A percentile compares a stretch with the other conserved stretches of the same genome.
These are phyloP conservation scores for Hydrotaea diabolus DNA, from an alignment of 2,888 invertebrate species.

Conservation along the genomic window DNA sequence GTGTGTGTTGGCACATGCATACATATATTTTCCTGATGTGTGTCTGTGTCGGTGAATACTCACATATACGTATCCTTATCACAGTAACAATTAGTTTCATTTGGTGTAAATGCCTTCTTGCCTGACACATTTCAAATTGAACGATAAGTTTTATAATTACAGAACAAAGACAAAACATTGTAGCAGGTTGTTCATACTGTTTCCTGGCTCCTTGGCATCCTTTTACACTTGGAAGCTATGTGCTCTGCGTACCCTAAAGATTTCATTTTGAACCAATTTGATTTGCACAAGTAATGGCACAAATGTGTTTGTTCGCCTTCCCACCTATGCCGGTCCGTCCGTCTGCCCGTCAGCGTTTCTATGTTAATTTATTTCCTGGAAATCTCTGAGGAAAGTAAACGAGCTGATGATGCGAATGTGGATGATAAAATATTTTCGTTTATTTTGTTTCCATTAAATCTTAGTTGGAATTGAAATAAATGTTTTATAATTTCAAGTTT, in stretches of 20 bases:
- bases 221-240: too few species aligned
- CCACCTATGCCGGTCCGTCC: neutral
- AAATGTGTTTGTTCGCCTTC: neutral
- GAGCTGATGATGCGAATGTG: neutral
- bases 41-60: too few species aligned
- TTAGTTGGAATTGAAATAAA: conserved; percentile 1
- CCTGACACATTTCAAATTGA: conserved; percentile 12
- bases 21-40: too few species aligned
- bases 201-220: neutral
- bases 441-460: conserved; percentile 21
- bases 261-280: conserved; percentile 25
- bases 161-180: neutral
- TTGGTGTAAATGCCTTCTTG: conserved; percentile 23
- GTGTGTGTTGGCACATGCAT: too few species aligned
- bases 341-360: conserved; percentile 7
- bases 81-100: conserved; percentile 37
- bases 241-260: neutral
- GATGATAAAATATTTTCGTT: conserved; percentile 13
- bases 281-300: conserved; percentile 17
- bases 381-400: conserved; percentile 8
- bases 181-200: neutral
- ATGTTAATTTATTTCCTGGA: conserved; percentile 12
- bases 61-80: neutral
- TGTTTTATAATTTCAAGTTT: neutral
- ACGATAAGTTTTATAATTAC: conserved; percentile 32